Base-by-base conservation (phyloP, 2,113 vertebrate species). In the Myocastor coypus region DNA sequence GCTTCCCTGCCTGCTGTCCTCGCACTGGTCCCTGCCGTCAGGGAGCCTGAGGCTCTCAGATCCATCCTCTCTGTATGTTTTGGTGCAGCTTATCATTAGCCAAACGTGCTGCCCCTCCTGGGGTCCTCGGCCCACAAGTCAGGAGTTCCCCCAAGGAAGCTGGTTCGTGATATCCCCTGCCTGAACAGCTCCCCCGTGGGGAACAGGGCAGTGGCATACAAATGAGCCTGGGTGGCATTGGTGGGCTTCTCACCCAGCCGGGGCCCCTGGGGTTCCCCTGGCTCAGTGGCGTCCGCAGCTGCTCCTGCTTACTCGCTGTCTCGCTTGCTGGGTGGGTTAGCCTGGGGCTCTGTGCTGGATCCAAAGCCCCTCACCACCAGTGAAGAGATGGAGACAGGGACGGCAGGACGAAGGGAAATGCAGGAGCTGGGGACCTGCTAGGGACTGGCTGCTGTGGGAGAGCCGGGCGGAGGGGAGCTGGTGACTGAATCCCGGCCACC, bases 401-500 rank as follows among this genome's bases (percentile, higher is more conserved):
- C 83, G 3, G 66, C 94, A 73, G 97, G 98, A 98, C 98, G 98
- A 98, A 98, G 97, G 94, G 68, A 94, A 92, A 46, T 89, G 93
- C 75, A 75, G 89, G 96, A 91, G 97, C 96, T 97, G 94, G 96
- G 75, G 93, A 90, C 95, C 24, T 59, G 68, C 61, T 93, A 28
- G 69, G 89, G 91, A n/a, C 93, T 85, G 34, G 96, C 52, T 9
- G 83, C 86, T 34, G 96, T 89, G 52, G 0, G 90, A 94, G 94
- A 87, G 28, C 30, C 77, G 80, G 75, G 88, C 86, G 69, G 71
- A 84, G 61, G 78, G 55, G 14, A 26, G 94, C 13, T 63, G 66
- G 69, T 14, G 34, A n/a, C 69, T 96, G 88, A 97, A 32, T 96
- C 75, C 68, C 77, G 4, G 0, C 34, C 30, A 1, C 63, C 4